Evolutionary conservation across 1,140 invertebrate species (phyloP).

Genomic region (Reticulitermes speratus): DNA sequence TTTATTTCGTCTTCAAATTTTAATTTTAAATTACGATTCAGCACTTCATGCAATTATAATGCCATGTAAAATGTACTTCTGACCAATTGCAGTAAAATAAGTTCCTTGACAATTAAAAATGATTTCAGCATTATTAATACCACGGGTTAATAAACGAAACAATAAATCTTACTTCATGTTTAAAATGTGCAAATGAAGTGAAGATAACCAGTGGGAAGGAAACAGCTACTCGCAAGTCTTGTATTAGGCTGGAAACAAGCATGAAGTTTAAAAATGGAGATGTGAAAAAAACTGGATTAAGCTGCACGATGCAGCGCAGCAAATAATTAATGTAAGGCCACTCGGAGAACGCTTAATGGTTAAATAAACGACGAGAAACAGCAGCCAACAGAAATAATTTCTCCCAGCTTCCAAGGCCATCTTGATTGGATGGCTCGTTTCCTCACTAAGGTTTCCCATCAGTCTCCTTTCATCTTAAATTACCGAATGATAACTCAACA

Average conservation of each 20-base stretch:
- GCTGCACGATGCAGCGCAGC: not conserved
- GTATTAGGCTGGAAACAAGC: not conserved
- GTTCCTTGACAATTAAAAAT: too few relatives aligned
- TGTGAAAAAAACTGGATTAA: not conserved
- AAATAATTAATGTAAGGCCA: constrained; percentile 1
- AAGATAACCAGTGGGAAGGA: not conserved
- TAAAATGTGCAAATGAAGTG: not conserved
- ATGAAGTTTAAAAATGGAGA: not conserved
- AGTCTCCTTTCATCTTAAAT: constrained; percentile 10
- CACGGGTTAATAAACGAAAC: not conserved
- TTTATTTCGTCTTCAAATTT: too few relatives aligned
- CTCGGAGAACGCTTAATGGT: not conserved
- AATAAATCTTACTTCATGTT: not conserved
- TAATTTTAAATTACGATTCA: too few relatives aligned
- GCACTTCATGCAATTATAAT: too few relatives aligned
- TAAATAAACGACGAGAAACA: constrained; percentile 13
- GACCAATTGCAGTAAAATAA: too few relatives aligned
- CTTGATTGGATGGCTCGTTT: not conserved
- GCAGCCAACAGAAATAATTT: constrained; percentile 6
- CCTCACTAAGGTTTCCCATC: not conserved
- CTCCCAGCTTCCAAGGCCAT: not conserved
- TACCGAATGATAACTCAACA: constrained; percentile 10
- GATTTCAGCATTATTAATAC: too few relatives aligned
- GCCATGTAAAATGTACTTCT: too few relatives aligned
- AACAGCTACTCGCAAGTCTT: not conserved